Percentiles rank a stretch among this genome's conserved stretches.
These are phyloP conservation scores for Hylia prasina DNA, from an alignment of 2,113 vertebrate genomes.

Conservation along the genomic window DNA sequence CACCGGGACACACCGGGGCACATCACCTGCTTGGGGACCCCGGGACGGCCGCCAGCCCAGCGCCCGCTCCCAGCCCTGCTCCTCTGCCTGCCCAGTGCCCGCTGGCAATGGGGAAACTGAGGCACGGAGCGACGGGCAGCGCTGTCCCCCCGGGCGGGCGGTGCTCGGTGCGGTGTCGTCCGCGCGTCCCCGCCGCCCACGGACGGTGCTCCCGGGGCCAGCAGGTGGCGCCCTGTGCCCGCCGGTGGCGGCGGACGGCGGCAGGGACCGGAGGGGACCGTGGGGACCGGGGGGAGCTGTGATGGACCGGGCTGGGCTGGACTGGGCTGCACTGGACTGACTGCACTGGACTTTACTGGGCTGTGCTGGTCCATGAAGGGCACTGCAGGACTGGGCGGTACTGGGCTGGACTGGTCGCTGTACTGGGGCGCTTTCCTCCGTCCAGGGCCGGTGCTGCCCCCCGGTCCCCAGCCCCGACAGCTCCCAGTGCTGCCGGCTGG, in stretches of 20 bases:
- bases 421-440: background rate
- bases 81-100: background rate
- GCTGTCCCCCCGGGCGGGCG: background rate
- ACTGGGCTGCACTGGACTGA: background rate
- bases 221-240: background rate
- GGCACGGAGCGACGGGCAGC: background rate
- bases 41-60: background rate
- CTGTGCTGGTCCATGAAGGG: background rate
- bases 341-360: background rate
- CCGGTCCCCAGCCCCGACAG: accelerated
- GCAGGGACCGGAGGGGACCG: accelerated
- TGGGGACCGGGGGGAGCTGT: background rate
- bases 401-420: background rate
- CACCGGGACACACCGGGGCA: background rate
- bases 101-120: background rate
- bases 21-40: background rate
- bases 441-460: background rate
- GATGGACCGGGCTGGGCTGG: background rate
- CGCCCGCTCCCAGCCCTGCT: background rate
- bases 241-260: background rate
- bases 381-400: accelerated
- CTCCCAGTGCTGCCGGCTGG: accelerated
- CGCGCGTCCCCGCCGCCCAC: background rate
- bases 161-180: background rate
- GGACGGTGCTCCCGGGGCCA: background rate